These are phyloP conservation scores for Desmophyllum pertusum DNA, from an alignment of 92 coral and sea anemone species.

Conservation along the genomic window DNA sequence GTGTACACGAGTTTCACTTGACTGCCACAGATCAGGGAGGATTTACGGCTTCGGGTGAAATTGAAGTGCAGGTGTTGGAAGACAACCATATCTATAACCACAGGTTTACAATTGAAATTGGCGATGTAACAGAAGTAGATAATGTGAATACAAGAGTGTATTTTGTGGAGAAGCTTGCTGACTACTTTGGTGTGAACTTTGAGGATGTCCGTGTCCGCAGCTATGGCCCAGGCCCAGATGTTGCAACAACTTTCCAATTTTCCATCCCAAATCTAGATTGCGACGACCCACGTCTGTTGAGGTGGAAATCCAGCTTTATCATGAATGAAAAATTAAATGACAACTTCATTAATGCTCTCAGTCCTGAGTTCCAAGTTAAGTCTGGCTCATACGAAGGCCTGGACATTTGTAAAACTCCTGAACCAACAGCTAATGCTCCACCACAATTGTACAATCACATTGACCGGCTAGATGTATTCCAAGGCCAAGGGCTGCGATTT, in stretches of 20 bases:
- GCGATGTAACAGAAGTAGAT: slow-evolving; percentile 41
- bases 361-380: slow-evolving; percentile 65
- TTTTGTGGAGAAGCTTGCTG: slow-evolving; percentile 63
- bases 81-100: slow-evolving; percentile 60
- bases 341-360: slow-evolving; percentile 50
- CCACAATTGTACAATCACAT: slow-evolving; percentile 59
- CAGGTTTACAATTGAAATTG: slow-evolving; percentile 57
- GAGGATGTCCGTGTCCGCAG: slow-evolving; percentile 56
- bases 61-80: slow-evolving; percentile 58
- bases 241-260: slow-evolving; percentile 61
- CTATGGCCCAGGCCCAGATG: slow-evolving; percentile 33
- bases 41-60: slow-evolving; percentile 38
- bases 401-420: slow-evolving; percentile 35
- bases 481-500: slow-evolving; percentile 68
- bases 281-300: slow-evolving; percentile 37
- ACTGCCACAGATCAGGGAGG: slow-evolving; percentile 73
- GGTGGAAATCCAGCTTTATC: slow-evolving; percentile 45
- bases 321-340: slow-evolving; percentile 45
- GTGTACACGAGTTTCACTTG: slow-evolving; percentile 61
- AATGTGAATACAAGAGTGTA: slow-evolving; percentile 51
- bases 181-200: slow-evolving; percentile 60
- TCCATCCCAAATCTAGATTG: slow-evolving; percentile 65
- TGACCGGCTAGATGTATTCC: slow-evolving; percentile 56
- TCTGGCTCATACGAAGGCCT: slow-evolving; percentile 56
- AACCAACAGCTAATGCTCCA: slow-evolving; percentile 19